Conservation (phyloP, 2,113 vertebrate genomes). For the Caranx melampygus region DNA sequence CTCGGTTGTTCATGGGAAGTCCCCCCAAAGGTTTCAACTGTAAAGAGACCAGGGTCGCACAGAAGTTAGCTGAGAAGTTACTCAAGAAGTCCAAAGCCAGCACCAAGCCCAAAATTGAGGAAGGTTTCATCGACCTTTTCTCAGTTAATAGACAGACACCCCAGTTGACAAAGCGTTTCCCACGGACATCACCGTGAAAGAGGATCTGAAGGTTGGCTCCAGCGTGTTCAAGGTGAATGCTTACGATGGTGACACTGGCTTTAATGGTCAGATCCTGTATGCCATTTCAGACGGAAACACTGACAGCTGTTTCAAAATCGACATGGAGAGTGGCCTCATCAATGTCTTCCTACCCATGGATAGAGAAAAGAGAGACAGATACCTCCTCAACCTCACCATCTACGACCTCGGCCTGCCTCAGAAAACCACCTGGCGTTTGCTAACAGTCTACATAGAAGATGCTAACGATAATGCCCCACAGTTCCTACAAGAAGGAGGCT, state of each 20-base stretch:
- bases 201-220: constrained; percentile 89
- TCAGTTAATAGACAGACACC: constrained; percentile 94
- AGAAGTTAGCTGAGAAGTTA: constrained; percentile 95
- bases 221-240: constrained; percentile 91
- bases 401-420: constrained; percentile 95
- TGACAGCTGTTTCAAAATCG: constrained; percentile 92
- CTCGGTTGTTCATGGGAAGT: constrained; percentile 90
- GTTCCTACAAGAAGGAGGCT: constrained; percentile 90
- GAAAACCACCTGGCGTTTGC: constrained; percentile 90
- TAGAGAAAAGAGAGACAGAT: constrained; percentile 91
- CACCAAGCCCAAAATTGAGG: constrained; percentile 90
- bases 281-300: constrained; percentile 93
- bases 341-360: constrained; percentile 93
- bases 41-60: constrained; percentile 94
- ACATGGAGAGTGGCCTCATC: constrained; percentile 90
- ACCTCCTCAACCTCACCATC: constrained; percentile 94
- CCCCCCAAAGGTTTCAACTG: constrained; percentile 92
- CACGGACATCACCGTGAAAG: constrained; percentile 89
- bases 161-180: constrained; percentile 94
- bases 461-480: constrained; percentile 93
- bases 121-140: constrained; percentile 95
- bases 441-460: constrained; percentile 92
- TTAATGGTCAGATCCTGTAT: constrained; percentile 94
- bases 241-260: constrained; percentile 93
- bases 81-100: constrained; percentile 94